Percentiles rank a stretch among this genome's conserved stretches.
Conservation (phyloP, 2,113 vertebrate species). For the Rafetus swinhoei region DNA sequence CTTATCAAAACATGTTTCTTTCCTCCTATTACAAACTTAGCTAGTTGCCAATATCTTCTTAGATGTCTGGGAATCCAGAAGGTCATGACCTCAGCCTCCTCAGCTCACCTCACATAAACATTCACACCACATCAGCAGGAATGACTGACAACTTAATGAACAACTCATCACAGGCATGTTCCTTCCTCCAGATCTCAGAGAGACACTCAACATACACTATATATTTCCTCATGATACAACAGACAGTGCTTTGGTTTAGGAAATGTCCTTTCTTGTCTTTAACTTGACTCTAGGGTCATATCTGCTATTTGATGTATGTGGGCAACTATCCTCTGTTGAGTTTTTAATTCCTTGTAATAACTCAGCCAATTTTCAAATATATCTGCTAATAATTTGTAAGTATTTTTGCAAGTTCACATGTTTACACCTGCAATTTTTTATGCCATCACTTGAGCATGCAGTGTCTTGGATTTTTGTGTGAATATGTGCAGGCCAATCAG, state of each 20-base stretch:
- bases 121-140: background rate
- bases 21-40: background rate
- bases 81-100: background rate
- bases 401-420: conserved; percentile 27
- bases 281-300: conserved; percentile 37
- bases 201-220: background rate
- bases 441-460: background rate
- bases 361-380: conserved; percentile 28
- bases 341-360: conserved; percentile 63
- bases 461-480: conserved; percentile 34
- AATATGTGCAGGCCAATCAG: conserved; percentile 16
- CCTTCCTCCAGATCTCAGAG: conserved; percentile 9
- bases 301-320: conserved; percentile 39
- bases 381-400: background rate
- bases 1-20: background rate
- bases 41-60: conserved; percentile 14
- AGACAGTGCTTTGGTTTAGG: conserved; percentile 36
- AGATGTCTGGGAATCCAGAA: background rate
- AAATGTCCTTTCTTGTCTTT: conserved; percentile 41
- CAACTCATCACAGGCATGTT: background rate
- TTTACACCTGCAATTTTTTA: conserved; percentile 46
- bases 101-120: background rate
- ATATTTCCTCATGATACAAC: conserved; percentile 39
- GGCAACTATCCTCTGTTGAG: conserved; percentile 29
- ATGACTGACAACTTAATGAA: background rate